Evolutionary conservation across 2,888 invertebrate species (phyloP), one percentile per base, ranked within the genome.

Genomic region (Sylvicola cinctus): DNA sequence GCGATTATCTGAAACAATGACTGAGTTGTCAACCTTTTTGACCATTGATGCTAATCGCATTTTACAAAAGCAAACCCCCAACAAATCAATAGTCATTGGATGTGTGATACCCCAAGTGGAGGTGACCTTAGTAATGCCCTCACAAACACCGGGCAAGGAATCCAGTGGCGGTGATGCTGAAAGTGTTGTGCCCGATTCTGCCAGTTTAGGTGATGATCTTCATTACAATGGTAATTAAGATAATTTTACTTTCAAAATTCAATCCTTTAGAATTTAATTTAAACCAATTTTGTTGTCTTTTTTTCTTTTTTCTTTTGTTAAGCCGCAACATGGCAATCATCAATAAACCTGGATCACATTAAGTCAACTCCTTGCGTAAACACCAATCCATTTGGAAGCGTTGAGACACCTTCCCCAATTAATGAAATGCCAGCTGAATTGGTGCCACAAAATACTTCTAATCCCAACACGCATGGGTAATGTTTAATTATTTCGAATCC

Each of bases 81-180:
- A 51, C 42, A 56, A 58, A 45, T 56, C 58, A 4, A 58, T 84
- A 42, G 71, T 74, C 17, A 58, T 81, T 35, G 85, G 84, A 3
- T 68, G 81, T 39, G 67, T 83, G 41, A 66, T 88, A 38, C 85
- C 87, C 12, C 85, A 88, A 50, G 66, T 81, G 30, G 90, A 90
- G 57, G 61, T 90, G 37, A 88, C 85, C 0, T 68, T 90, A 44
- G 79, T 90, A 39, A 79, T 85, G 66, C 84, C 85, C 25, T 74
- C 80, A 38, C 74, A 69, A 52, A 75, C 74, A 48, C 79, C 80
- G 28, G 81, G 83, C 7, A 84, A 81, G 54, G 84, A 84, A 63
- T 83, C 81, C 39, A 81, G 80, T 36, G 74, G 74, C 38, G 71
- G 79, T 36, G 85, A 85, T 58, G 65, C 79, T 41, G 85, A 85